Percentiles rank a stretch among this genome's conserved stretches.
phyloP scores from a whole-genome alignment of 64 coral and sea anemone species.

The Acropora tenuis region DNA sequence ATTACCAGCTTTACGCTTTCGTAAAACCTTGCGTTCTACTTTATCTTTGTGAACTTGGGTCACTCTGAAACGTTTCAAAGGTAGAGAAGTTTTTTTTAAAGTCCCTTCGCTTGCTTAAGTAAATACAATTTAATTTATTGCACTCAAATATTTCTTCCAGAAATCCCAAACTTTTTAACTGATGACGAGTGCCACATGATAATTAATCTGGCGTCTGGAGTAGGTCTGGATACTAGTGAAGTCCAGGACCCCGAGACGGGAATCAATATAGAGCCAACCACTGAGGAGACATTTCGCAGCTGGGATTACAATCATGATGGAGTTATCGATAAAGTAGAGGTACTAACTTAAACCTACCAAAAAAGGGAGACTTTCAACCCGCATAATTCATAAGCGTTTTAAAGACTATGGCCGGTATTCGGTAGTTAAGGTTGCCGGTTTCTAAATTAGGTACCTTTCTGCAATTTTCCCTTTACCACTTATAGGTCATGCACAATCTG shows the following conservation, averaged over 20 bases:
- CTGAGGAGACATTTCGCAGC: constrained; percentile 65
- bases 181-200: constrained; percentile 58
- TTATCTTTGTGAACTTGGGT: too few species aligned
- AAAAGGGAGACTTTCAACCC: not conserved
- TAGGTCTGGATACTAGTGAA: constrained; percentile 79
- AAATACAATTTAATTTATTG: not conserved
- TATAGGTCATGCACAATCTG: constrained; percentile 89
- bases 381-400: too few species aligned
- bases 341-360: not conserved
- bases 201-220: constrained; percentile 43
- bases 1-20: too few species aligned
- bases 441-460: too few species aligned
- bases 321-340: constrained; percentile 71
- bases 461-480: not conserved
- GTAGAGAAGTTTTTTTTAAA: too few species aligned
- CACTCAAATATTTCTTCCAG: constrained; percentile 18
- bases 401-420: too few species aligned
- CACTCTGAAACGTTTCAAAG: too few species aligned
- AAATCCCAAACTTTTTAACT: constrained; percentile 84
- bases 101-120: not conserved
- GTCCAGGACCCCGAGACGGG: constrained; percentile 76
- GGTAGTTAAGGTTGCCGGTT: too few species aligned
- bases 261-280: constrained; percentile 87
- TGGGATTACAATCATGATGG: constrained; percentile 89
- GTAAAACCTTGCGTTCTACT: too few species aligned